phyloP scores from a whole-genome alignment of 1,140 invertebrate genomes.

The Ladona fulva region DNA sequence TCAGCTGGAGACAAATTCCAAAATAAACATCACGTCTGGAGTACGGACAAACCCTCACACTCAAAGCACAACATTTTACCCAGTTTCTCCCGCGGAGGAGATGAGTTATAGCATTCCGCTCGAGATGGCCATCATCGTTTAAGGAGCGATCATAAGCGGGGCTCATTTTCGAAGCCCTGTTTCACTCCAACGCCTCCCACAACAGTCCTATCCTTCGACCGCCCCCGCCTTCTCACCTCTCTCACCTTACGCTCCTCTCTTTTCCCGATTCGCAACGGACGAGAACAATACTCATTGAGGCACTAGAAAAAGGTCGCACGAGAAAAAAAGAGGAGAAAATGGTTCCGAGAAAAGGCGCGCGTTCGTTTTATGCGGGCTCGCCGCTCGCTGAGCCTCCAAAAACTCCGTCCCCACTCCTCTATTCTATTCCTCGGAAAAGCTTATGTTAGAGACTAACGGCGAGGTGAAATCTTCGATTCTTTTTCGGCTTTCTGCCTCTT shows the following conservation, averaged over 20 bases:
- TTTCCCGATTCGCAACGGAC: not conserved
- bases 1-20: no score
- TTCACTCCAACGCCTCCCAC: not conserved
- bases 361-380: not conserved
- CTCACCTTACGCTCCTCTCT: not conserved
- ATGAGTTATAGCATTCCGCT: no score
- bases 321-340: not conserved
- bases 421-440: not conserved
- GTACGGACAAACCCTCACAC: no score
- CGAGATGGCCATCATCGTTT: no score
- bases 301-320: not conserved
- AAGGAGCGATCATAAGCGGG: no score
- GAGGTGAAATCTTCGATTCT: not conserved
- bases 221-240: not conserved
- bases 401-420: not conserved
- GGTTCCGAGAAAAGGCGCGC: not conserved
- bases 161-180: no score
- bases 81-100: no score
- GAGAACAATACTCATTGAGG: not conserved
- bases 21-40: no score
- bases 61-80: no score
- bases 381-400: not conserved
- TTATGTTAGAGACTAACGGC: not conserved
- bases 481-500: not conserved
- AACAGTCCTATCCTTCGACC: not conserved